These are phyloP conservation scores for Hypocryptadius cinnamomeus DNA, from an alignment of 2,113 vertebrate genomes.

Conservation along the genomic window DNA sequence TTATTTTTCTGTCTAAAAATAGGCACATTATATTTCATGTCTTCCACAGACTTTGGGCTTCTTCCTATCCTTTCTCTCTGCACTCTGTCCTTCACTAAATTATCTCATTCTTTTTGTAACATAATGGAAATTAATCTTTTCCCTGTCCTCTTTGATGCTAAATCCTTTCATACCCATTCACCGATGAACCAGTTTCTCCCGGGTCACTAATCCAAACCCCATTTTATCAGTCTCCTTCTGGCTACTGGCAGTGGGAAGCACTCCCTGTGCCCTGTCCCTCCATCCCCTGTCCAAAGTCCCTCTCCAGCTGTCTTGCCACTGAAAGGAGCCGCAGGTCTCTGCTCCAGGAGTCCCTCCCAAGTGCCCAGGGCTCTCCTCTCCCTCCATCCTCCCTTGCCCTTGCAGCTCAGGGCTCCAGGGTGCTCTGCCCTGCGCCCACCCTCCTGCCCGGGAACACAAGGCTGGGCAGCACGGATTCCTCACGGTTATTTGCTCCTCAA, in stretches of 20 bases:
- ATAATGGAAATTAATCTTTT: slow-evolving; percentile 10
- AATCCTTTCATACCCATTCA: neutral
- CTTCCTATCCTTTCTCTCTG: neutral
- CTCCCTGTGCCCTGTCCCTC: neutral
- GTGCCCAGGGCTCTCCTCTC: fast-evolving
- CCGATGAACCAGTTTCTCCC: fast-evolving
- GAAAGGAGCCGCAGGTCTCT: fast-evolving
- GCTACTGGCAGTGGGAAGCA: neutral
- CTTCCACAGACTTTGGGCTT: neutral
- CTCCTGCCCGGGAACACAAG: neutral
- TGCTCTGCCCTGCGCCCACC: fast-evolving
- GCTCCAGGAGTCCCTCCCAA: neutral
- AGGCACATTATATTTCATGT: neutral
- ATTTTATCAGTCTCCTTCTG: neutral
- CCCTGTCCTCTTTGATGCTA: neutral
- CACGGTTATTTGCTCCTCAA: neutral
- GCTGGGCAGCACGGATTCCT: fast-evolving
- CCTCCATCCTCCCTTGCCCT: fast-evolving
- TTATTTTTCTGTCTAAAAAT: slow-evolving; percentile 22
- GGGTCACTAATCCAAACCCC: neutral
- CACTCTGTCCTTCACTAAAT: slow-evolving; percentile 9
- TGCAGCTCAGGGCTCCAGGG: fast-evolving
- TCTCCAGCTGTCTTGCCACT: neutral
- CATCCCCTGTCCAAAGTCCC: neutral
- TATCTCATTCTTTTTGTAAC: neutral